phyloP scores from a whole-genome alignment of 2,113 vertebrate genomes.

The Heterotilapia buettikoferi region DNA sequence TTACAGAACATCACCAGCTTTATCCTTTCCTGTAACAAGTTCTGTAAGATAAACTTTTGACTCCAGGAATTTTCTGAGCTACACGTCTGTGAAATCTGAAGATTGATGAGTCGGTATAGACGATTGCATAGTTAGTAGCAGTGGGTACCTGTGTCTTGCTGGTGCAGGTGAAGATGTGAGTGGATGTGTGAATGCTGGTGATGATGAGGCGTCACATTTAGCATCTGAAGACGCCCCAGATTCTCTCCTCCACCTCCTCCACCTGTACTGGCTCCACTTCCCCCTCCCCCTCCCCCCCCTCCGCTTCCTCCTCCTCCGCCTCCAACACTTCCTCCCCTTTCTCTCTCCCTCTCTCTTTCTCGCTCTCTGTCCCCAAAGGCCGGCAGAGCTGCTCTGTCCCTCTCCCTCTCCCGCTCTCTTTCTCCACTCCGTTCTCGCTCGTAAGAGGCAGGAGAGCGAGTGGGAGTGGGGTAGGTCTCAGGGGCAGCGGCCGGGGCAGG shows the following conservation, averaged over 20 bases:
- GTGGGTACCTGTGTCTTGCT: conserved; percentile 92
- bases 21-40: neutral
- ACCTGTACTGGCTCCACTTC: conserved; percentile 77
- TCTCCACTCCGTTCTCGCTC: conserved; percentile 66
- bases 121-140: conserved; percentile 59
- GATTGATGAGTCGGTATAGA: neutral
- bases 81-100: neutral
- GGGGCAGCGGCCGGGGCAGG: conserved; percentile 66
- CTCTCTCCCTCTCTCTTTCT: conserved; percentile 64
- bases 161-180: conserved; percentile 97
- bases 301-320: conserved; percentile 71
- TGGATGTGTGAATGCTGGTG: conserved; percentile 99
- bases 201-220: conserved; percentile 97
- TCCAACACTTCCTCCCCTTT: conserved; percentile 73
- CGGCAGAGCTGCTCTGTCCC: conserved; percentile 58
- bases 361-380: conserved; percentile 62
- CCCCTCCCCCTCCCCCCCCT: conserved; percentile 70
- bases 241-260: conserved; percentile 85
- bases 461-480: conserved; percentile 77
- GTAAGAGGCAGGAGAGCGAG: conserved; percentile 68
- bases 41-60: neutral
- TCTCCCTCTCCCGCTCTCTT: conserved; percentile 64
- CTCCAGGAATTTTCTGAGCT: neutral
- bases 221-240: conserved; percentile 93
- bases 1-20: neutral